phyloP scores from a whole-genome alignment of 1,140 invertebrate genomes.

The Drosophila bocki region DNA sequence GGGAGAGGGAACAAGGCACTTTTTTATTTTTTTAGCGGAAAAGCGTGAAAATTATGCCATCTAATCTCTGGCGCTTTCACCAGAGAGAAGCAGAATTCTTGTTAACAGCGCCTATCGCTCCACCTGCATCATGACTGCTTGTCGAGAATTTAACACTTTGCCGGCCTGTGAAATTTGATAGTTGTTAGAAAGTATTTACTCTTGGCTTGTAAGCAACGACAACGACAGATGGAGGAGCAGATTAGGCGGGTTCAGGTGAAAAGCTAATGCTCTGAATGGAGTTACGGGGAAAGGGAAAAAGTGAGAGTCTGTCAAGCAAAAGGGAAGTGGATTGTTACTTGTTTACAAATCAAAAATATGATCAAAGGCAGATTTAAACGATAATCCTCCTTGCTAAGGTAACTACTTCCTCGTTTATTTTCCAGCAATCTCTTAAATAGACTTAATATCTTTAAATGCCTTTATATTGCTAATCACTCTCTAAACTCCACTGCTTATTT shows the following conservation, averaged over 20 bases:
- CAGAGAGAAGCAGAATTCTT: conserved; percentile 54
- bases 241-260: conserved; percentile 29
- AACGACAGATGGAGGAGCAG: conserved; percentile 29
- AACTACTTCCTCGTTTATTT: background rate
- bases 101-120: conserved; percentile 70
- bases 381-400: background rate
- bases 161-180: conserved; percentile 69
- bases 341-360: background rate
- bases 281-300: conserved; percentile 13
- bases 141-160: conserved; percentile 73
- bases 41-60: conserved; percentile 82
- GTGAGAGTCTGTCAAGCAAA: conserved; percentile 1
- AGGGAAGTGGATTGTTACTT: background rate
- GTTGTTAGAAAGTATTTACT: conserved; percentile 68
- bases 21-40: conserved; percentile 58
- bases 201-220: conserved; percentile 25
- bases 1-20: conserved; percentile 5
- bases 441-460: background rate
- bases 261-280: conserved; percentile 19
- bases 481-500: conserved; percentile 16
- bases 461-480: conserved; percentile 1
- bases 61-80: conserved; percentile 72
- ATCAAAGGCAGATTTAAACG: background rate
- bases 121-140: conserved; percentile 68
- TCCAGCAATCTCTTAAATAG: too few species aligned